Base-by-base conservation (phyloP, 2,113 vertebrate genomes). In the Calonectris borealis region DNA sequence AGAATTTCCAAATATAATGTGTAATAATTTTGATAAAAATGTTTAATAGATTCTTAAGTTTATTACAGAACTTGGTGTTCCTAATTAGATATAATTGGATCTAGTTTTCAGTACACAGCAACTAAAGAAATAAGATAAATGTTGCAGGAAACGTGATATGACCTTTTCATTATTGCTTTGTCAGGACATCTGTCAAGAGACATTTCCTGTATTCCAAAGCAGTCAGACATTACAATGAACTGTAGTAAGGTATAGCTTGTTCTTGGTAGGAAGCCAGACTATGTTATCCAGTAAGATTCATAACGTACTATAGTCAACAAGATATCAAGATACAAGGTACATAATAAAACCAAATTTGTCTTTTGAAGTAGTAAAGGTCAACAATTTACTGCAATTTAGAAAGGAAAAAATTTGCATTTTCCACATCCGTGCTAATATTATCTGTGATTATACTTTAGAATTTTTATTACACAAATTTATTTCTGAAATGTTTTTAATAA, bases 91-190 rank as follows among this genome's bases (percentile, higher is more conserved):
- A 46, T 84, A 96, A 97, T 76, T 93, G 44, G 68, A 93, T 93
- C 90, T 95, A 89, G 96, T 78, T 97, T 97, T 78, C 15, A 15
- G 72, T 82, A 88, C 38, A 90, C 31, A 97, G 57, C 8, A 83
- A 40, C 75, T 91, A 84, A 94, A 86, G 92, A 78, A 97, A 66
- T 15, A 96, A 96, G 96, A 97, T 27, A 94, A 97, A 97, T 85
- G 72, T 65, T 90, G 69, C 61, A 86, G 94, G 80, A 97, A 95
- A 92, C 62, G 78, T 62, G 42, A 22, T 51, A 64, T 90, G 94
- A 95, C 90, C 95, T 98, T 98, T 97, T 73, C 88, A 72, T 96
- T 96, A 97, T 44, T 94, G 84, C 91, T 96, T 96, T 97, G 96
- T 97, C 97, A 97, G 88, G 77, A 80, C 72, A 95, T 95, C 72